These are phyloP conservation scores for Notamacropus eugenii DNA, from an alignment of 2,797 vertebrate species.

Conservation along the genomic window DNA sequence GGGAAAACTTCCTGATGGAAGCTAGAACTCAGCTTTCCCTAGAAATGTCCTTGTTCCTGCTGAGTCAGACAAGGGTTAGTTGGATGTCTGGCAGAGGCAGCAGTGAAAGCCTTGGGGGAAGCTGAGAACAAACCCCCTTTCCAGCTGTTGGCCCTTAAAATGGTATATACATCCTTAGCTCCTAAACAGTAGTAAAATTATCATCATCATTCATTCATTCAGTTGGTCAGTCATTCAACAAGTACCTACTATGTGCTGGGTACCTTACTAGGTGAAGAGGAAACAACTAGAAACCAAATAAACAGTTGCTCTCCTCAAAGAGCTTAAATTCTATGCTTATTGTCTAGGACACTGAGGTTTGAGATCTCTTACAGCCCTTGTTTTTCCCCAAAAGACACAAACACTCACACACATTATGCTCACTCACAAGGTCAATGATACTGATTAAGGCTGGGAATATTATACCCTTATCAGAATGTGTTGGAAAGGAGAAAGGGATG, in stretches of 20 bases:
- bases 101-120: neutral
- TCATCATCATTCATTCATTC: neutral
- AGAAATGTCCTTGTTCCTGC: neutral
- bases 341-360: neutral
- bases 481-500: neutral
- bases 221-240: neutral
- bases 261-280: neutral
- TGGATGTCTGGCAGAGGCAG: neutral
- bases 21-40: neutral
- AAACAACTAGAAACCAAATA: neutral
- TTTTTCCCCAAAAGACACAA: neutral
- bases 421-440: neutral
- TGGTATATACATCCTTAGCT: neutral
- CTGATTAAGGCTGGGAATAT: neutral
- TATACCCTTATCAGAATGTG: neutral
- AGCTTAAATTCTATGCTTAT: neutral
- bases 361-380: neutral
- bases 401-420: neutral
- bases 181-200: neutral
- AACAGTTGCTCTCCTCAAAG: neutral
- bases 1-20: neutral
- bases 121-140: neutral
- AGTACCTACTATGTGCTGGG: neutral
- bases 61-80: neutral
- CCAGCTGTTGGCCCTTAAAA: neutral